Conservation (phyloP, 2,113 vertebrate genomes). For the Aphyosemion australe region DNA sequence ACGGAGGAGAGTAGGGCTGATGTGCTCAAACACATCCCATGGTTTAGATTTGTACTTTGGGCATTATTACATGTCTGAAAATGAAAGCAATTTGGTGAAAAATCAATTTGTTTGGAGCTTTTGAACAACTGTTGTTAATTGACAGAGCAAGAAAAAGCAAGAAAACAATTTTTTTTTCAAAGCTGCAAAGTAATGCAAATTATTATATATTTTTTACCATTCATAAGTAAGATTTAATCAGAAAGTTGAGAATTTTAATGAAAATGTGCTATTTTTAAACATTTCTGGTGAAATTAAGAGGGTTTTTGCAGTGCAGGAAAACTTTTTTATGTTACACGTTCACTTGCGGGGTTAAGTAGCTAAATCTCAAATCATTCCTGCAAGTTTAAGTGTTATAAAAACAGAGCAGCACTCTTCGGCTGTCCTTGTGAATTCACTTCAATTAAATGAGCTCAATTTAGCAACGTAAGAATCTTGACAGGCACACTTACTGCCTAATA, state of each 20-base stretch:
- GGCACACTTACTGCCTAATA: background rate
- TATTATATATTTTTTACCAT: background rate
- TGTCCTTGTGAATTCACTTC: slow-evolving; percentile 2
- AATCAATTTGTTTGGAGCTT: background rate
- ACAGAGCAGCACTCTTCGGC: background rate
- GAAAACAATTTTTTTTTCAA: background rate
- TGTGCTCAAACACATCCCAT: background rate
- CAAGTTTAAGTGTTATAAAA: slow-evolving; percentile 7
- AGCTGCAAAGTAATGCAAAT: background rate
- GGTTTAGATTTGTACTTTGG: background rate
- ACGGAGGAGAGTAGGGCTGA: background rate
- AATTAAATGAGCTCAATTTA: slow-evolving; percentile 19
- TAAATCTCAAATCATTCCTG: background rate
- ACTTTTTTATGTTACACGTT: background rate
- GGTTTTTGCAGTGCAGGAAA: background rate
- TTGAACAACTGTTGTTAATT: no score
- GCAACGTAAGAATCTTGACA: slow-evolving; percentile 1
- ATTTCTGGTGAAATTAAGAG: background rate
- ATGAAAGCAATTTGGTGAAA: background rate
- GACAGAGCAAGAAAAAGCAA: background rate
- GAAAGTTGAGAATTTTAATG: no score
- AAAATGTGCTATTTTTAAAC: background rate
- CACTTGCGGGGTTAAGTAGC: background rate
- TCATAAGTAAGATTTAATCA: no score
- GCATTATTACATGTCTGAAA: background rate